Evolutionary conservation across 2,888 invertebrate species (phyloP), one percentile per base, ranked within the genome.

Genomic region (Pegoplata infirma): DNA sequence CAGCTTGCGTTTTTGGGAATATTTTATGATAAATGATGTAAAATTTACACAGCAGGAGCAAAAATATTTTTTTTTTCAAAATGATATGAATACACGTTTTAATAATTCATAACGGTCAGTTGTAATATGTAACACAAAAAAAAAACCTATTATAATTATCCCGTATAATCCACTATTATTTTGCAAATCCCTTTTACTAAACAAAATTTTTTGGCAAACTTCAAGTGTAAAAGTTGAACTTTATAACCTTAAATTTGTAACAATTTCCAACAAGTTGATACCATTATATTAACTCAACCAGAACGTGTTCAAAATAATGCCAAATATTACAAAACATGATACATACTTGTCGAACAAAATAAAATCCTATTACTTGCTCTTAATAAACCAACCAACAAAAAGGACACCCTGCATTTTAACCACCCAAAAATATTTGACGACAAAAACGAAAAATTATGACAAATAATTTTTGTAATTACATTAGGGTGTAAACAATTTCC

Each of bases 21-120:
- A 32, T 16, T 10, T n/a, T 55, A 8, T 73, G 67, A 77, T 73
- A 73, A 74, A 78, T 78, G 64, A 78, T 66, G 64, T 64, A 64
- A 63, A 19, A 47, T 55, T 7, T 44, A 58, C 21, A 58, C 74
- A 78, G 73, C 73, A 40, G 72, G 77, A n/a, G n/a, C n/a, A n/a
- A n/a, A n/a, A n/a, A 68, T 56, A 71, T 49, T n/a, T 40, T n/a
- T 40, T 40, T 40, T 12, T 36, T 12, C 5, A 40, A 40, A 12
- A n/a, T 36, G 12, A 40, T 32, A 40, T 40, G 36, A n/a, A 12
- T n/a, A 40, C n/a, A n/a, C 8, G 6, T 4, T 72, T 64, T 23
- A 23, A 56, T n/a, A n/a, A 49, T 49, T 58, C 51, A 49, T 73
- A 73, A 73, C 72, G 64, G 58, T 44, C 32, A 61, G 21, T 49